Base-by-base conservation (phyloP, 2,888 invertebrate species). In the Acanthosepion pharaonis region DNA sequence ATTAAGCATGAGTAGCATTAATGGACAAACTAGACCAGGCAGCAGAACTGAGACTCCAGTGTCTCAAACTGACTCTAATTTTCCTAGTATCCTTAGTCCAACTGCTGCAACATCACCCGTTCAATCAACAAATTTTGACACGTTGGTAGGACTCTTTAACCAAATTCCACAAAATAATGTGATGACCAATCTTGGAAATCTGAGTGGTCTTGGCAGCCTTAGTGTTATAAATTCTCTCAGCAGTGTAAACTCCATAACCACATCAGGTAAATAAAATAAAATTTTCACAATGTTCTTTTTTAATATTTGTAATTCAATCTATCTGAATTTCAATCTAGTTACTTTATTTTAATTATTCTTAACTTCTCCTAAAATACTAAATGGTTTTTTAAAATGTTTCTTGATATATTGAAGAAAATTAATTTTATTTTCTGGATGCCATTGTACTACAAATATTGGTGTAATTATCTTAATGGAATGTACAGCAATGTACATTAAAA, bases 61-160 rank as follows among this genome's bases (percentile, higher is more conserved):
- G 51, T 95, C 95, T 49, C 95, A 95, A 23, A 95, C 96, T 15
- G 96, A 96, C 59, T n/a, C 94, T 28, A 91, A 94, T 49, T 94
- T 95, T 18, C 94, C 94, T 48, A 95, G 94, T 91, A 93, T 95
- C 49, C 94, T 95, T 93, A 93, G 94, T 78, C 94, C 95, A 78
- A 94, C 94, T 94, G 91, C 95, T 78, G 48, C 95, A 95, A 78
- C 96, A 91, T 94, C 96, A 94, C 95, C 95, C 94, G 95, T 96
- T 94, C 95, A 96, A 94, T 95, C 96, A 64, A 96, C 96, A 18
- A 96, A 96, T 94, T 95, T 97, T 55, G 97, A 97, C 94, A 96
- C 96, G 6, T 95, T 97, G 94, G 96, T 96, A 42, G 95, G 96
- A 15, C 95, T 97, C 53, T 94, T 96, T 92, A 96, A 96, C 59